phyloP scores from a whole-genome alignment of 2,888 invertebrate genomes.

The Eurois occulta region DNA sequence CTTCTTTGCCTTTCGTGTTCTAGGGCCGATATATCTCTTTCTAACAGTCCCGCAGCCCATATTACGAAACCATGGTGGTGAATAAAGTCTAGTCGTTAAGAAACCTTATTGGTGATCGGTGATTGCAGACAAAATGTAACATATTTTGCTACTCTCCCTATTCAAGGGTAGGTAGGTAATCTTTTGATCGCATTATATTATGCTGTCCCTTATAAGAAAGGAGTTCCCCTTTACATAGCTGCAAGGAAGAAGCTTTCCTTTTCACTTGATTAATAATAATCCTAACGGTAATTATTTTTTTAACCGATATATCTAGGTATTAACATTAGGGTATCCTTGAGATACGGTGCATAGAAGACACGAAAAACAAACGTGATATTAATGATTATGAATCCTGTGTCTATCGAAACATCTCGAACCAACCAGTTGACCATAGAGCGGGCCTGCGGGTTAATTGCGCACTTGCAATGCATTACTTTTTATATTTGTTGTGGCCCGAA shows the following conservation, averaged over 20 bases:
- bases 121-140: conserved; percentile 5
- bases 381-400: background rate
- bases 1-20: too few relatives aligned
- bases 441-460: background rate
- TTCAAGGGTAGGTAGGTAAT: conserved; percentile 28
- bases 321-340: too few relatives aligned
- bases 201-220: conserved; percentile 5
- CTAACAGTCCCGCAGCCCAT: too few relatives aligned
- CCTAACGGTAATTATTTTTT: too few relatives aligned
- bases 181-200: conserved; percentile 35
- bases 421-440: background rate
- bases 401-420: background rate
- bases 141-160: conserved; percentile 18
- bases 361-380: too few relatives aligned
- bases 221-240: conserved; percentile 2
- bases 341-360: too few relatives aligned
- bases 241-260: background rate
- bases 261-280: too few relatives aligned
- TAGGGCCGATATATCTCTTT: too few relatives aligned
- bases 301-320: too few relatives aligned
- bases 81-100: background rate
- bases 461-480: too few relatives aligned
- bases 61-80: background rate
- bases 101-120: conserved; percentile 3
- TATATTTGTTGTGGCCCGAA: too few relatives aligned